Base-by-base conservation (phyloP, 2,113 vertebrate genomes). In the Gadus macrocephalus region DNA sequence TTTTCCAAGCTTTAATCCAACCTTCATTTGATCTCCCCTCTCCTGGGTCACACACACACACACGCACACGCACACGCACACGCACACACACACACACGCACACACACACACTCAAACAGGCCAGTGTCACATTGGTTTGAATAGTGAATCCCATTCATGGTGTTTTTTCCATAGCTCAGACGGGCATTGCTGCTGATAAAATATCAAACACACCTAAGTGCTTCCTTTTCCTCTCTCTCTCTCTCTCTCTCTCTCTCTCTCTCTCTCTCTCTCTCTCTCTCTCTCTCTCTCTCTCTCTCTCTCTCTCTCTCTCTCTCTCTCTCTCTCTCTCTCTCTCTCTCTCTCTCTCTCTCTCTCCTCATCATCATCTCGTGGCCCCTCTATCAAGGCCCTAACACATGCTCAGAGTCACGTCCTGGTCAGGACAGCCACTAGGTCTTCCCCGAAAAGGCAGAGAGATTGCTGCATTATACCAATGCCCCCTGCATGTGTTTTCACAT, bases 141-240 rank as follows among this genome's bases (percentile, higher is more conserved):
- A 64, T 76, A 64, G 63, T 59, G 22, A 72, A 75, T 78, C 81
- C 69, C 77, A 74, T 49, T 8, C 35, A 72, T 71, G 60, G 82
- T 86, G 85, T 87, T 89, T 88, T 88, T 88, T 88, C 82, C 85
- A 89, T 78, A 68, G 75, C 77, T 64, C 71, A 66, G 81, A 86
- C 84, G 81, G 85, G 81, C 85, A 86, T 84, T 84, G 81, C 73
- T 66, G 73, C 84, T 83, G 84, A 85, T 88, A 82, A 84, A 81
- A 85, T 89, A 89, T 87, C 80, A 86, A 85, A 81, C 86, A 80
- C 84, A 87, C 85, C 85, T 90, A 89, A 87, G 84, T 88, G 87
- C 83, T 91, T 89, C 89, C 87, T 71, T 88, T 88, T 89, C 88
- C 88, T 49, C 7, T 49, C 7, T 49, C 7, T 49, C 7, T 9